Conservation (phyloP, 2,888 invertebrate genomes). For the Pyrochroa serraticornis region DNA sequence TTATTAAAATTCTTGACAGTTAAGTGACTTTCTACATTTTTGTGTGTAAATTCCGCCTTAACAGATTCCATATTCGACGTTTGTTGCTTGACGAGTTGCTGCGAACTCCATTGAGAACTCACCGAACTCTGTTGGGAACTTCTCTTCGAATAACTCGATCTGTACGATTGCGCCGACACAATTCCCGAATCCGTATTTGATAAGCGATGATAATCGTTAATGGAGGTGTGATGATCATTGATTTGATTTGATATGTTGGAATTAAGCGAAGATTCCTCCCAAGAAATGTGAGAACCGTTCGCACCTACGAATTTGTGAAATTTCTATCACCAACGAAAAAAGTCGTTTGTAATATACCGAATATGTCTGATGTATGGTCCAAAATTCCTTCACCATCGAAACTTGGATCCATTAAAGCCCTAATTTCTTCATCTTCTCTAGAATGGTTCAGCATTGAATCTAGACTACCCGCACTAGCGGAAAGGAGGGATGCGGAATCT, state of each 20-base stretch:
- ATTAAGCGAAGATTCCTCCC: slow-evolving; percentile 53
- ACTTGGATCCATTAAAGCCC: slow-evolving; percentile 65
- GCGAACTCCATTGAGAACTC: slow-evolving; percentile 51
- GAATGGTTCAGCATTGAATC: slow-evolving; percentile 89
- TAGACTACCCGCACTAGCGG: slow-evolving; percentile 78
- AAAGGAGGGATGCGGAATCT: slow-evolving; percentile 70
- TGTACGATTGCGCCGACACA: slow-evolving; percentile 65
- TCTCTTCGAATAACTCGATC: slow-evolving; percentile 66
- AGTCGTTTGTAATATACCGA: slow-evolving; percentile 13
- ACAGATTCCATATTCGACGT: slow-evolving; percentile 37
- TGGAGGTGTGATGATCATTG: slow-evolving; percentile 42
- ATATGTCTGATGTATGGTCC: slow-evolving; percentile 49
- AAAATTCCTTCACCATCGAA: slow-evolving; percentile 55
- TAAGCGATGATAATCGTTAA: slow-evolving; percentile 51
- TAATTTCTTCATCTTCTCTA: slow-evolving; percentile 77
- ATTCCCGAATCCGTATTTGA: slow-evolving; percentile 65
- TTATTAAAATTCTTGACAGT: slow-evolving; percentile 32
- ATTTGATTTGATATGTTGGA: slow-evolving; percentile 50
- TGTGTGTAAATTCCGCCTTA: slow-evolving; percentile 39
- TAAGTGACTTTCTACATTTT: slow-evolving; percentile 32
- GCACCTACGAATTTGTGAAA: slow-evolving; percentile 33
- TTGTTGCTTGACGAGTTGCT: slow-evolving; percentile 40
- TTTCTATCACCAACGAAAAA: not conserved
- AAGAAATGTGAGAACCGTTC: slow-evolving; percentile 48
- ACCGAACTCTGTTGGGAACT: slow-evolving; percentile 66